Evolutionary conservation across 2,797 vertebrate species (phyloP), one percentile per base, ranked within the genome.

Genomic region (Gymnothorax reevesii): DNA sequence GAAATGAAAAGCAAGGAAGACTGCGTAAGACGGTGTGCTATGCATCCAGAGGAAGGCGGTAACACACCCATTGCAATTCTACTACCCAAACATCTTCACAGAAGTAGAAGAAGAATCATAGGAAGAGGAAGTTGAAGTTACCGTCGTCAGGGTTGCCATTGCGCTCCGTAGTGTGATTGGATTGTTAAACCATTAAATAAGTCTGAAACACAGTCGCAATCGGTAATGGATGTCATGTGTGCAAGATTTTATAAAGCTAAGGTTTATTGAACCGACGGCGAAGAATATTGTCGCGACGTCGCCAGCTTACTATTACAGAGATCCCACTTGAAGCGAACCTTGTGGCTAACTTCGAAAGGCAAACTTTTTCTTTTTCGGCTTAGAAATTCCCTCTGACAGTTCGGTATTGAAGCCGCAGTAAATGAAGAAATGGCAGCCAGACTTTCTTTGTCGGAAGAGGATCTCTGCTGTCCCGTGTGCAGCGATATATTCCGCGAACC

Each of bases 361-460:
- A 54, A 22, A 7, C 8, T 62, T 80, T 7, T 59, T 33, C 64
- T 20, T 66, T 82, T 6, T 59, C 8, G 9, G 1, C 0, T 88
- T 2, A 73, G 82, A 4, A 55, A 5, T 33, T 49, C 6, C 17
- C 3, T 73, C 15, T 91, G 92, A 91, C 86, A 10, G 17, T 2
- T 55, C 59, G 52, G 7, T 57, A 9, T 79, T 10, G 57, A 55
- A 79, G 71, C 12, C 17, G 52, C 20, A 13, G 22, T 22, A 25
- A 15, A 33, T 42, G 64, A 60, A 83, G 60, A 12, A 20, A 95
- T 95, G 95, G 94, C 94, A 0, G 88, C 89, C 71, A 86, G 90
- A 85, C 88, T 91, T 13, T 92, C 92, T 0, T 89, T 94, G 85
- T 86, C 84, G 0, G 93, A 94, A 77, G 88, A 90, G 54, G 94